Evolutionary conservation across 1,140 invertebrate genomes (phyloP), one percentile per base, ranked within the genome.

Genomic region (Cyclina sinensis): DNA sequence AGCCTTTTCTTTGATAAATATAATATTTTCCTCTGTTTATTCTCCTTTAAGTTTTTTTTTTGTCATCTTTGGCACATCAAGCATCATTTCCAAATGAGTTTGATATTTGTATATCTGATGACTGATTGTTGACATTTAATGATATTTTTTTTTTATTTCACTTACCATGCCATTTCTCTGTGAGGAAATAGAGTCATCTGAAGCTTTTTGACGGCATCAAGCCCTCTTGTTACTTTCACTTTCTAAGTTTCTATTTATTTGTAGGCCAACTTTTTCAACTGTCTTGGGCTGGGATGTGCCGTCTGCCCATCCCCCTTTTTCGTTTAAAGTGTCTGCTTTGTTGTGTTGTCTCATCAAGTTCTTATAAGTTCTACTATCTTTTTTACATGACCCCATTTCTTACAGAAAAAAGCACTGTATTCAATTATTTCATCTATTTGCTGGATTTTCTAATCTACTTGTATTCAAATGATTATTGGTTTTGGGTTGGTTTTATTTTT

Each of bases 341-440:
- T 39, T n/a, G 21, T 35, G 32, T 18, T 48, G n/a, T n/a, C n/a
- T n/a, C 24, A 39, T 24, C 76, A 46, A 43, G 70, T 74, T 2
- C 74, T 43, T 37, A 12, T 85, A 46, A 7, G 7, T 46, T 46
- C 43, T 46, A 46, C 43, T 9, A 9, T 46, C 16, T 46, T 16
- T 46, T 37, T n/a, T 65, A 35, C 35, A 73, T 43, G 81, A 48
- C n/a, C 86, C 86, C 37, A 57, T 30, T 24, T 37, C 65, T 57
- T 70, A 37, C 57, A 76, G 81, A 12, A 65, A 46, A 43, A 39
- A 88, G 48, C 86, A 88, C 32, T 37, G 7, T 46, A 46, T 46
- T 16, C 16, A 7, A n/a, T n/a, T n/a, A n/a, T n/a, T n/a, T n/a
- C n/a, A n/a, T n/a, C n/a, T n/a, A n/a, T n/a, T 16, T 32, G 21